A percentile compares a stretch with the other conserved stretches of the same genome.
These are phyloP conservation scores for Hecatera dysodea DNA, from an alignment of 2,888 invertebrate species.

Conservation along the genomic window DNA sequence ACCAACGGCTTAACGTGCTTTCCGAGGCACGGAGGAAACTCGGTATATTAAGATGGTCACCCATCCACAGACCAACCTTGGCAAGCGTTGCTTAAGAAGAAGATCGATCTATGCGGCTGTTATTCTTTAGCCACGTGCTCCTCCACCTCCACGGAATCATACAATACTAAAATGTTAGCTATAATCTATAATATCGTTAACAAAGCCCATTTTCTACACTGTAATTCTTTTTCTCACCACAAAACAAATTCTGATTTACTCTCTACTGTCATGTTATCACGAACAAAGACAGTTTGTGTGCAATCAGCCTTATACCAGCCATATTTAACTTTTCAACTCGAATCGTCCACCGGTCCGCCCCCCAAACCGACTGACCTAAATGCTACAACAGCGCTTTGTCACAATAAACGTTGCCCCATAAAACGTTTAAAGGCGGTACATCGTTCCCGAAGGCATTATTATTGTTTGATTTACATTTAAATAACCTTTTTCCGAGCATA, in stretches of 20 bases:
- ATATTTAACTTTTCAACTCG: conserved; percentile 3
- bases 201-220: not conserved
- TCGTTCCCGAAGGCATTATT: not conserved
- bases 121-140: no score
- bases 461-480: conserved; percentile 7
- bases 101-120: no score
- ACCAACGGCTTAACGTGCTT: no score
- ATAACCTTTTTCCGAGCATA: not conserved
- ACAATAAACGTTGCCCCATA: not conserved
- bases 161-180: not conserved
- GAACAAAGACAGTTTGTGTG: not conserved
- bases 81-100: no score
- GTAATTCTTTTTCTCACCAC: not conserved
- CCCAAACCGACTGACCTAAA: conserved; percentile 25
- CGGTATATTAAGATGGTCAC: no score
- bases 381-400: conserved; percentile 2
- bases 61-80: no score
- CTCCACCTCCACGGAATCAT: no score
- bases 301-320: not conserved
- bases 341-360: not conserved
- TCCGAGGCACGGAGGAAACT: no score
- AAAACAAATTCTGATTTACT: no score
- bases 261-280: not conserved
- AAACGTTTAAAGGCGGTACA: conserved; percentile 15
- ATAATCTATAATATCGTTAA: not conserved